Conservation (phyloP, 2,113 vertebrate species). For the Limnothrissa miodon region DNA sequence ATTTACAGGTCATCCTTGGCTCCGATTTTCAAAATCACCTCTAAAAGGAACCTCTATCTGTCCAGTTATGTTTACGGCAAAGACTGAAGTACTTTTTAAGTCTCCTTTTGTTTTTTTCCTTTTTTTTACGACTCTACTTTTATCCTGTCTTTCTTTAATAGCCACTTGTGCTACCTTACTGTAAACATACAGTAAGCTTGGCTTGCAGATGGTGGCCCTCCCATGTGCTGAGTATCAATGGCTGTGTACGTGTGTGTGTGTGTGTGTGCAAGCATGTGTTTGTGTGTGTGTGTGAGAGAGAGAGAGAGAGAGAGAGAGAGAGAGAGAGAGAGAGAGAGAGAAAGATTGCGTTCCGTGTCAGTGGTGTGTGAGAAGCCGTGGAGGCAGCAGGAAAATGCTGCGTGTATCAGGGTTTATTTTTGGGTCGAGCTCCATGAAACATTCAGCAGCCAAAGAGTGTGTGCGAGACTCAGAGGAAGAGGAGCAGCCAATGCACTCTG, state of each 20-base stretch:
- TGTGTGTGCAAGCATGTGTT: background rate
- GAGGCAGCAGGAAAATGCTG: slow-evolving; percentile 8
- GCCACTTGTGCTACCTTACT: background rate
- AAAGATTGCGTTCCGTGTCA: background rate
- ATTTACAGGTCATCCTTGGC: background rate
- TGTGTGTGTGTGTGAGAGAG: slow-evolving; percentile 20
- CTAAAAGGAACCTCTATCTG: background rate
- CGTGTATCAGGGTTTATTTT: slow-evolving; percentile 62
- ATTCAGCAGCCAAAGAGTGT: slow-evolving; percentile 56
- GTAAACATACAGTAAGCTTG: background rate
- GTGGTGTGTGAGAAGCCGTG: background rate
- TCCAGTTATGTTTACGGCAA: background rate
- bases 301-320: background rate
- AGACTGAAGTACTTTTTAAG: background rate
- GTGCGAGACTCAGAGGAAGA: background rate
- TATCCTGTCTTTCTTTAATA: background rate
- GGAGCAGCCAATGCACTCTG: background rate
- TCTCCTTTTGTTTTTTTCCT: background rate
- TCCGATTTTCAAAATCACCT: background rate
- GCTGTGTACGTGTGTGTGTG: background rate
- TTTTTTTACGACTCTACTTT: too few species aligned
- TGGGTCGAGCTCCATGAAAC: slow-evolving; percentile 59
- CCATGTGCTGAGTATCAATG: background rate
- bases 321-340: background rate
- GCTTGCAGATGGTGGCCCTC: too few species aligned